Evolutionary conservation across 2,888 invertebrate genomes (phyloP), one percentile per base, ranked within the genome.

Genomic region (Rhagonycha lutea): DNA sequence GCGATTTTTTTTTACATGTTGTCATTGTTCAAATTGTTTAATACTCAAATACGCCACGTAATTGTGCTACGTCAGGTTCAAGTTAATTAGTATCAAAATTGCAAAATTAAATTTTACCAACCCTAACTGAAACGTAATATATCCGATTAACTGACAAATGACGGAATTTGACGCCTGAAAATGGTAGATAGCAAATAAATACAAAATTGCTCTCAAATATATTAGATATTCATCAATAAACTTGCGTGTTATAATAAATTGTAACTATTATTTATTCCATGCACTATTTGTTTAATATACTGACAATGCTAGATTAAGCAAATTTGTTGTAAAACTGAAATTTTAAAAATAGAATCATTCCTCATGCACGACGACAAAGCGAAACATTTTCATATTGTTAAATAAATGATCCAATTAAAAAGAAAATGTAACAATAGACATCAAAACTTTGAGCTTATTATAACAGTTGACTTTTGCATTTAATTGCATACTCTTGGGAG

Each of bases 151-250:
- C 69, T 67, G 61, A 74, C 69, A 74, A 69, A 63, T 74, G 74
- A 74, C 70, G 74, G 74, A 70, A 74, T 60, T 47, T n/a, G 61
- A 28, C 70, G 74, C 70, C 74, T 74, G 74, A 70, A 74, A 47
- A 61, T 65, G 23, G 28, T 60, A 70, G 74, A 74, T 74, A 74
- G 60, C 65, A 69, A 70, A 70, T 70, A 70, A 74, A 74, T 70
- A 69, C 70, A 74, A 74, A 65, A 69, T 74, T 74, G 60, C 70
- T 47, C 63, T 69, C 69, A 69, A 73, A 62, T 72, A 32, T 68
- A 72, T 67, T 47, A 47, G 47, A 47, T 47, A 47, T 47, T 47
- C n/a, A 47, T 47, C 47, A 47, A 47, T 47, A 47, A 47, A 47
- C 47, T 47, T 47, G 47, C 47, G 47, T 47, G 47, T n/a, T 47